Evolutionary conservation across 2,888 invertebrate species (phyloP).

Genomic region (Caenorhabditis sinica): DNA sequence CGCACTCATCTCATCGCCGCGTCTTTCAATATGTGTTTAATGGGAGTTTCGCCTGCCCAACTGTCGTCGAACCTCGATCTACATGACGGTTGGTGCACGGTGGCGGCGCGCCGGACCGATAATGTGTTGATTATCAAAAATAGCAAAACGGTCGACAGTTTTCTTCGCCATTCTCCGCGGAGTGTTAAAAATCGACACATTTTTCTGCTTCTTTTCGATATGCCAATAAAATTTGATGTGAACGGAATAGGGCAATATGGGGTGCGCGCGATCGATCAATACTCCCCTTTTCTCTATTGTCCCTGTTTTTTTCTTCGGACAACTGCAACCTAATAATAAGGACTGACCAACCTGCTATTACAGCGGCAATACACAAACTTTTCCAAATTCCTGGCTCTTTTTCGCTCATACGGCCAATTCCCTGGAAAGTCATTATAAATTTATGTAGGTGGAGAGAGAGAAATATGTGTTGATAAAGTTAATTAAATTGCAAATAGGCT

Average conservation of each 20-base stretch:
- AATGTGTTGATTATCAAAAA: constrained; percentile 37
- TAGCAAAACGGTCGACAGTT: constrained; percentile 16
- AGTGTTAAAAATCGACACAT: constrained; percentile 32
- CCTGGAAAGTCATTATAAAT: constrained; percentile 21
- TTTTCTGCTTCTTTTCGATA: constrained; percentile 13
- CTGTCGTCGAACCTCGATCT: constrained; percentile 37
- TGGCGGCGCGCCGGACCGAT: constrained; percentile 13
- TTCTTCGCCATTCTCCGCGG: not conserved
- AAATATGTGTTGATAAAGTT: not conserved
- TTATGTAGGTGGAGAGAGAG: not conserved
- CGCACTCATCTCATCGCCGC: constrained; percentile 48
- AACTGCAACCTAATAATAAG: constrained; percentile 19
- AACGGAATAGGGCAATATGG: constrained; percentile 13
- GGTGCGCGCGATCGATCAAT: constrained; percentile 32
- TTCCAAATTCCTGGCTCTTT: constrained; percentile 36
- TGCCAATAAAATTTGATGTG: constrained; percentile 49
- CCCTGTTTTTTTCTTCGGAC: not conserved
- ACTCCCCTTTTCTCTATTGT: not conserved
- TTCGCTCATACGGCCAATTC: constrained; percentile 47
- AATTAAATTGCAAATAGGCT: constrained; percentile 34
- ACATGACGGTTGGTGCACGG: constrained; percentile 65
- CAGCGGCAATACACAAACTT: constrained; percentile 42
- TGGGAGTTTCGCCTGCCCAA: constrained; percentile 60
- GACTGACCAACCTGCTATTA: constrained; percentile 47
- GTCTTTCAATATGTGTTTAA: constrained; percentile 59